Evolutionary conservation across 2,888 invertebrate species (phyloP).

Genomic region (Vannuccia rotundouncinata): DNA sequence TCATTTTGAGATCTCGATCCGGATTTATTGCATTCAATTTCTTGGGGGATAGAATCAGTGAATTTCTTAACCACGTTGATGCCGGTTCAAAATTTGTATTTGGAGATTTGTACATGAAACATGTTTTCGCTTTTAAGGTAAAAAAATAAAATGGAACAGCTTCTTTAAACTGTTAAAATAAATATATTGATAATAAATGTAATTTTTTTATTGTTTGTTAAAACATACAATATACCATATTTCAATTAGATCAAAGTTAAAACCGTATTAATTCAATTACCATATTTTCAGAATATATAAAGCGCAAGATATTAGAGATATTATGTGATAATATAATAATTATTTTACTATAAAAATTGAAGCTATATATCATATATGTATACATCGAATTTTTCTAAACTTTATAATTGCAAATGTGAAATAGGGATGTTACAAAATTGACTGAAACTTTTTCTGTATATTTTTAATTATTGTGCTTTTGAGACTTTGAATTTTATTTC

Average conservation of each 20-base stretch:
- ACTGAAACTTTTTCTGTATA: too few relatives aligned
- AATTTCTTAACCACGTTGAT: constrained; percentile 71
- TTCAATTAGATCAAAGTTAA: background rate
- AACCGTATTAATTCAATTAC: background rate
- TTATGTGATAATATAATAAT: too few relatives aligned
- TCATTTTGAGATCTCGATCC: constrained; percentile 48
- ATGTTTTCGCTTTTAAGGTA: constrained; percentile 76
- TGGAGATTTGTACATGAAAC: constrained; percentile 59
- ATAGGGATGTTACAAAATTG: too few relatives aligned
- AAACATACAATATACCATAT: background rate
- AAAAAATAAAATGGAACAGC: background rate
- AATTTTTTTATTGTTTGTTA: background rate
- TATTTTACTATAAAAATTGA: too few relatives aligned
- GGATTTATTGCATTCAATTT: constrained; percentile 65
- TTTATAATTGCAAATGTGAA: too few relatives aligned
- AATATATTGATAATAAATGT: background rate
- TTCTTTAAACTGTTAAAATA: background rate
- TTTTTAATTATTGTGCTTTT: too few relatives aligned
- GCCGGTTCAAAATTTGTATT: constrained; percentile 79
- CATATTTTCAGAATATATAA: background rate
- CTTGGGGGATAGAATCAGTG: constrained; percentile 66
- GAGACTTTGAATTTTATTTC: too few relatives aligned
- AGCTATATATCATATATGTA: too few relatives aligned
- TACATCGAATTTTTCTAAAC: too few relatives aligned
- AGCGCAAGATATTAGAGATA: too few relatives aligned